Percentiles rank a stretch among this genome's conserved stretches.
Conservation (phyloP, 2,113 vertebrate species). For the Apus apus region DNA sequence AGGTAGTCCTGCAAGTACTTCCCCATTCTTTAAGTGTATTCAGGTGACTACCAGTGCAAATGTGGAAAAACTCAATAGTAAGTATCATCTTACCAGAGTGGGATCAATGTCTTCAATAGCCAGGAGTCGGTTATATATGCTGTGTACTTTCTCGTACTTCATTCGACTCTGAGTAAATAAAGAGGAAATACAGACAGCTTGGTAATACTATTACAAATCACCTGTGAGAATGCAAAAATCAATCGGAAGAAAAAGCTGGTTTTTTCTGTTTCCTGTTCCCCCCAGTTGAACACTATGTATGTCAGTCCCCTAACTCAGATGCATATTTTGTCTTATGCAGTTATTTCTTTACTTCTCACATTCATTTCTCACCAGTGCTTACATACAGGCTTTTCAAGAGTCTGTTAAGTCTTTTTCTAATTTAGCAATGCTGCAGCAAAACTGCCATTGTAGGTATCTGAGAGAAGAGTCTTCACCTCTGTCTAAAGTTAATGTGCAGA, state of each 20-base stretch:
- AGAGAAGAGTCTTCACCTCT: background rate
- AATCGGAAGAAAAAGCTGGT: background rate
- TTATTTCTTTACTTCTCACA: background rate
- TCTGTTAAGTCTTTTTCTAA: background rate
- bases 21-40: background rate
- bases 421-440: background rate
- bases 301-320: background rate
- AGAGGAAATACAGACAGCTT: background rate
- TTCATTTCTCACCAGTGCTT: background rate
- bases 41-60: background rate
- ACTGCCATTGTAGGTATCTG: background rate
- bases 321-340: background rate
- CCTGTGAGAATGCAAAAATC: background rate
- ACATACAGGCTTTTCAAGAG: background rate
- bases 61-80: background rate
- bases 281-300: background rate
- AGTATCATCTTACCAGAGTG: constrained; percentile 85
- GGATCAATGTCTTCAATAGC: constrained; percentile 98
- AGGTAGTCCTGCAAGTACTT: background rate
- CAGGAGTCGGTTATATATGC: constrained; percentile 95
- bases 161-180: constrained; percentile 88
- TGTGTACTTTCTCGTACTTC: constrained; percentile 98
- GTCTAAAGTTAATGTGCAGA: background rate
- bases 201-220: background rate
- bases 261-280: background rate